Base-by-base conservation (phyloP, 1,140 invertebrate genomes). In the Macrocentrus cingulum region DNA sequence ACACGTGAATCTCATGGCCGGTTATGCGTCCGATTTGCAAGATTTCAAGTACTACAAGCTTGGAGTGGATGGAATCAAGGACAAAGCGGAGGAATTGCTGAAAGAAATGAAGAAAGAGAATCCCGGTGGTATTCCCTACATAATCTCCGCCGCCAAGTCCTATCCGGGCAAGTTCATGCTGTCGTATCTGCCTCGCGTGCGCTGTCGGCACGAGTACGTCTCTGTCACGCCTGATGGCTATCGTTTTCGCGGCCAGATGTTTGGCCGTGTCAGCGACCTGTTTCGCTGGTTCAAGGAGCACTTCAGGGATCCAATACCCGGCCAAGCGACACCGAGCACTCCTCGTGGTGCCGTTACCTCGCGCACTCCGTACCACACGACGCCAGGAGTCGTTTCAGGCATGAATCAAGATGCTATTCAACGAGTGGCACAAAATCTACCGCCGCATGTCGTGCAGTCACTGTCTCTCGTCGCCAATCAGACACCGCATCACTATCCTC, bases 281-380 rank as follows among this genome's bases (percentile, higher is more conserved):
- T 85, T 99, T 62, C 86, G 91, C 49, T 99, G 96, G 95, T 99
- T 99, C 75, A 99, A 99, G 72, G 92, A 96, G 75, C 95, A 99
- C 72, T 99, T 96, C 81, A 81, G 92, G 46, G 94, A 98, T 69
- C 90, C 94, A 0, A 85, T 93, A 45, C 92, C 92, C 8, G 85
- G 85, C 1, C 74, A 79, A 44, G 77, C 78, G 34, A 93, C 91
- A 11, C 91, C 91, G 0, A 84, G 76, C 25, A 89, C 90, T 15
- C 88, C 88, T 0, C 81, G 86, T 37, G 82, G 84, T 3, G 75
- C 76, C 1, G 81, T 83, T 63, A 80, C 82, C 4, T 80, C 83
- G 0, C 83, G 88, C 56, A 90, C 89, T 7, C 85, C 88, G 0
- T 88, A 87, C 65, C 80, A 82, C 58, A 84, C 81, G 49, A 85